These are phyloP conservation scores for Labia minor DNA, from an alignment of 2,888 invertebrate genomes.

Conservation along the genomic window DNA sequence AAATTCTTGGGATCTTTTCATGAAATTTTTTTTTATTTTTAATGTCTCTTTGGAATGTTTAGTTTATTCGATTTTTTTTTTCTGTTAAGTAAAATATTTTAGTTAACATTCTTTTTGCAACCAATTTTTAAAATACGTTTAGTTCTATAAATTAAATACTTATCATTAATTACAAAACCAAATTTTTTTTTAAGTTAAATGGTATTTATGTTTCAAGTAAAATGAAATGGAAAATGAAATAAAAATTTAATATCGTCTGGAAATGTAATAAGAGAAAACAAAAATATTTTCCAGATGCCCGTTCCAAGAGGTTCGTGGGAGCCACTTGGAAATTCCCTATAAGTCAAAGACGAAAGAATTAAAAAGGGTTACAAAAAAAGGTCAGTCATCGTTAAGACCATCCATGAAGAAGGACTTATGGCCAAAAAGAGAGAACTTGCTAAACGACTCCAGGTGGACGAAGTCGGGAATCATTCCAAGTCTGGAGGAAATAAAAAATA, in stretches of 20 bases:
- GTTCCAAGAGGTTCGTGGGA: neutral
- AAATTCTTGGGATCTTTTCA: no score
- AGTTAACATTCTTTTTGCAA: no score
- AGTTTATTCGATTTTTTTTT: no score
- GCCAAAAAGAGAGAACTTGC: conserved; percentile 13
- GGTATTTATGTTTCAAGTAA: neutral
- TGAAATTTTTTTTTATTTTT: no score
- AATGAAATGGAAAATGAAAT: neutral
- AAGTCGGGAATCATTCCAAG: no score
- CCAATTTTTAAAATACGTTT: no score
- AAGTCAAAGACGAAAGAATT: neutral
- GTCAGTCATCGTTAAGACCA: neutral
- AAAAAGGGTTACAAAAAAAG: conserved; percentile 7
- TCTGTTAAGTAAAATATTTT: no score
- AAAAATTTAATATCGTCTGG: conserved; percentile 13
- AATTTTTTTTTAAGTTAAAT: neutral
- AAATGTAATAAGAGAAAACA: conserved; percentile 3
- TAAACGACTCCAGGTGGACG: neutral
- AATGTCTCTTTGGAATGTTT: no score
- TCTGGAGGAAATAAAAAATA: no score
- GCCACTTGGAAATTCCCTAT: conserved; percentile 13
- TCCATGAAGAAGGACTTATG: neutral
- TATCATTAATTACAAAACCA: no score
- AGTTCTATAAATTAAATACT: no score
- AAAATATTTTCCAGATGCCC: conserved; percentile 3